Base-by-base conservation (phyloP, 1,140 invertebrate genomes). In the Calycopis cecrops region DNA sequence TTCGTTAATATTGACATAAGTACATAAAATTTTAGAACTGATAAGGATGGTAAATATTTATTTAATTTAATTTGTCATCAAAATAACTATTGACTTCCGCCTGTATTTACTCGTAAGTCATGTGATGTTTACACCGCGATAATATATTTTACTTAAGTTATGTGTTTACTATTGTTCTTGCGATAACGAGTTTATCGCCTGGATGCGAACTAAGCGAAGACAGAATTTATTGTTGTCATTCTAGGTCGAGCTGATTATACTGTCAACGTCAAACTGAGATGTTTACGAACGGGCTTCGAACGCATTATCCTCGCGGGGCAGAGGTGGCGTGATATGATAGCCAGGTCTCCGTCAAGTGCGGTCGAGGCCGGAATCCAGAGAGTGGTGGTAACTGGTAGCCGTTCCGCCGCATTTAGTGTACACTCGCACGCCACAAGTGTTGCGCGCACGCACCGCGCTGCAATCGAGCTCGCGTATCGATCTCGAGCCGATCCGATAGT, bases 401-500 rank as follows among this genome's bases (percentile, higher is more conserved):
- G 64, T 52, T 66, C 75, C 71, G 65, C 60, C 67, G 67, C 60
- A 67, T 58, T 83, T 79, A 85, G 82, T 84, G 61, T 76, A 78
- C 68, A 79, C 71, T 76, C 77, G 82, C 79, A 70, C 82, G 82
- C 65, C 72, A 68, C 69, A 66, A 76, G 73, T 79, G 78, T 68
- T 79, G 82, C 79, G 80, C 83, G 80, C 73, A 72, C 76, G 77
- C 75, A 71, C 67, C 71, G 66, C 63, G 71, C 66, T 62, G 67
- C 59, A 60, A 67, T 64, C 52, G 53, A 58, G 59, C 65, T 64
- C 67, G 68, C 69, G 63, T 67, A 72, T 69, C 67, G 67, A 60
- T 65, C 54, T 57, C 67, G 68, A 64, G 64, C 48, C 71, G 73
- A 71, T 69, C 68, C 65, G 60, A 60, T 65, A 69, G 71, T 62